Conservation (phyloP, 2,797 vertebrate species). For the Catamblyrhynchus diadema region DNA sequence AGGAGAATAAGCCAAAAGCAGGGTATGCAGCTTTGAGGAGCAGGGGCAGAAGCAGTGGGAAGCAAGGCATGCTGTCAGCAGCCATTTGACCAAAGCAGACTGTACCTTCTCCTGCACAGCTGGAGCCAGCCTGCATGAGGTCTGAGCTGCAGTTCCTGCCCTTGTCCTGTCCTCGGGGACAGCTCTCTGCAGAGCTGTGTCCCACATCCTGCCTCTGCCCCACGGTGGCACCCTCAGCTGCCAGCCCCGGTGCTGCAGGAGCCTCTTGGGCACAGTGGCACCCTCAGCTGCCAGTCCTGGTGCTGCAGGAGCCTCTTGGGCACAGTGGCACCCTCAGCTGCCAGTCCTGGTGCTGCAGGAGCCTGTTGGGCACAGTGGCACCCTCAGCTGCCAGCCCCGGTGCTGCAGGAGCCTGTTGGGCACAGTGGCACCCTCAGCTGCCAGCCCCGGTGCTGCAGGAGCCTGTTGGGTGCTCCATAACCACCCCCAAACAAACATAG, state of each 20-base stretch:
- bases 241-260: rapidly evolving
- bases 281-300: not conserved
- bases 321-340: too few relatives aligned
- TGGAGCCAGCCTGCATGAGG: conserved; percentile 23
- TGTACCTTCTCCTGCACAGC: conserved; percentile 28
- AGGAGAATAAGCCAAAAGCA: not conserved
- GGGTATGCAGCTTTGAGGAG: conserved; percentile 17
- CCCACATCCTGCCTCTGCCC: not conserved
- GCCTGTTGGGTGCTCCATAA: too few relatives aligned
- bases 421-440: too few relatives aligned
- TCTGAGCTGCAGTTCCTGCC: not conserved
- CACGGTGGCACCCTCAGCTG: rapidly evolving
- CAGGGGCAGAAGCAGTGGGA: conserved; percentile 25
- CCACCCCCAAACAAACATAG: too few relatives aligned
- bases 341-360: too few relatives aligned
- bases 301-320: too few relatives aligned
- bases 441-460: too few relatives aligned
- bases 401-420: too few relatives aligned
- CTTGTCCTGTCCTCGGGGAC: conserved; percentile 34
- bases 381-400: too few relatives aligned
- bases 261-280: not conserved
- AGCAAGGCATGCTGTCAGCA: not conserved
- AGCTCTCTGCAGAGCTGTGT: not conserved
- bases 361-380: too few relatives aligned
- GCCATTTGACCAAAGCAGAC: not conserved